phyloP scores from a whole-genome alignment of 2,888 invertebrate species.

The Neoaliturus tenellus region DNA sequence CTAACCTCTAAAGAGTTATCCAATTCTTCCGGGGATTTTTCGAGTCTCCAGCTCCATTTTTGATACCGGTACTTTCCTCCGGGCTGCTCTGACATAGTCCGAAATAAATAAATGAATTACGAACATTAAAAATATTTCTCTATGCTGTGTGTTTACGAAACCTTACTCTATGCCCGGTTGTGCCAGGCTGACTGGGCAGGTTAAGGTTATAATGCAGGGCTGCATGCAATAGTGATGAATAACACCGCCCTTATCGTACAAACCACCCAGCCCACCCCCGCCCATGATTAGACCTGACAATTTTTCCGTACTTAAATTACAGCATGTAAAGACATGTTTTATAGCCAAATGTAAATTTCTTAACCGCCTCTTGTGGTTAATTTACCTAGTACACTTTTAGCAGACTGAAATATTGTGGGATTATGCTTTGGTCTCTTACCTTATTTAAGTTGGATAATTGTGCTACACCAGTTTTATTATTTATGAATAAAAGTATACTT shows the following conservation, averaged over 20 bases:
- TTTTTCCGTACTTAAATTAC: not conserved
- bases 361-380: too few relatives aligned
- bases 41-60: conserved; percentile 40
- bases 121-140: too few relatives aligned
- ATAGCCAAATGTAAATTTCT: not conserved
- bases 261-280: not conserved
- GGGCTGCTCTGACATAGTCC: not conserved
- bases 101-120: not conserved
- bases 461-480: too few relatives aligned
- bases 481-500: too few relatives aligned
- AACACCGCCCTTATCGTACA: conserved; percentile 14
- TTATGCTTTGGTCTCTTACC: too few relatives aligned
- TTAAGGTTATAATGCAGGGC: not conserved
- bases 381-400: too few relatives aligned
- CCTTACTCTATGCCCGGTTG: not conserved
- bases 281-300: not conserved
- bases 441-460: too few relatives aligned
- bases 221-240: conserved; percentile 17
- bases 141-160: too few relatives aligned
- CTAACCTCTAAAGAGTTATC: conserved; percentile 39
- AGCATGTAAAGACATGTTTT: not conserved
- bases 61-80: not conserved
- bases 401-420: too few relatives aligned
- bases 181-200: not conserved
- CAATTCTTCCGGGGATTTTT: conserved; percentile 8